A percentile compares a stretch with the other conserved stretches of the same genome.
Conservation (phyloP, 2,797 vertebrate species). For the Cyclopterus lumpus region DNA sequence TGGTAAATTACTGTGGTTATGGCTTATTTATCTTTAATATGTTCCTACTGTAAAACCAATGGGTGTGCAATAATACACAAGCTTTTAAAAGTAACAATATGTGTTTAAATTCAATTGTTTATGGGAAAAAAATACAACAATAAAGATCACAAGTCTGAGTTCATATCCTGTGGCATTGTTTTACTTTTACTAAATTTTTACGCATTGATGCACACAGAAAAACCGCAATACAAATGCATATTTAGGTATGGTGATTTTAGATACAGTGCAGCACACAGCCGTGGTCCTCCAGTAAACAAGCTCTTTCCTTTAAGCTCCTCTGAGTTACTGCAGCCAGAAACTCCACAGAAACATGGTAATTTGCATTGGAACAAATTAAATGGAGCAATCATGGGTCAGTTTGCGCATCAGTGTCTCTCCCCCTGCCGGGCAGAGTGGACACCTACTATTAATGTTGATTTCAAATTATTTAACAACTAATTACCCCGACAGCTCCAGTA, state of each 20-base stretch:
- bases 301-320: neutral
- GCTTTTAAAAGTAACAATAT: neutral
- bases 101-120: neutral
- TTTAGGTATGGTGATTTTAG: neutral
- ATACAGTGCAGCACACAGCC: neutral
- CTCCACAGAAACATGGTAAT: slow-evolving; percentile 26
- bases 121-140: neutral
- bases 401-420: slow-evolving; percentile 59
- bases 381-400: slow-evolving; percentile 64
- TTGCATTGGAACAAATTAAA: slow-evolving; percentile 62
- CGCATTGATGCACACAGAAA: neutral
- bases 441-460: slow-evolving; percentile 59
- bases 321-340: slow-evolving; percentile 24
- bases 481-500: slow-evolving; percentile 54
- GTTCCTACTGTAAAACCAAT: neutral
- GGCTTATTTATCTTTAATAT: neutral
- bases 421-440: slow-evolving; percentile 51
- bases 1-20: neutral
- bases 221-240: neutral
- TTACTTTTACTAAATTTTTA: neutral
- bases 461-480: slow-evolving; percentile 69
- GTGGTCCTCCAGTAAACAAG: neutral
- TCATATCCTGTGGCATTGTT: neutral
- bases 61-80: neutral
- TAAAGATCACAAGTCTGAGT: neutral